Base-by-base conservation (phyloP, 2,113 vertebrate species). In the Nesoenas mayeri region DNA sequence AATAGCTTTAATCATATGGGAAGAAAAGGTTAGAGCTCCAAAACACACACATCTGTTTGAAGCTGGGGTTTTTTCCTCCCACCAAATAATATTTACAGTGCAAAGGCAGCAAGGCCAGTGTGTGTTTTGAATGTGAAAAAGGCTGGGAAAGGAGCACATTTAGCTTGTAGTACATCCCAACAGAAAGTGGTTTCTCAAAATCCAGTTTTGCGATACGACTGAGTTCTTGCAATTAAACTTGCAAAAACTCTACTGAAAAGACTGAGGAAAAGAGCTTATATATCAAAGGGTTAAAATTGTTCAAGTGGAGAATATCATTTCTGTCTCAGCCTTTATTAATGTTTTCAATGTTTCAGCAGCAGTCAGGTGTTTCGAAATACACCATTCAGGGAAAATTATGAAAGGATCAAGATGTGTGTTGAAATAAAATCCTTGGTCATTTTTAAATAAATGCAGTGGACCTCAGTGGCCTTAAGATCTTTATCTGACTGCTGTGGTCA, bases 1-100 rank as follows among this genome's bases (percentile, higher is more conserved):
- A 98, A 98, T 98, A 98, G 98, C 98, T 98, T 98, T 98, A 98
- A 98, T 98, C 98, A 98, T 98, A 97, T 97, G 98, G 98, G 98
- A 98, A 98, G 98, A 98, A 98, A 98, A 98, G 98, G 98, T 98
- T 98, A 98, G 97, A 98, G 98, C 98, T 98, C 98, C 97, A 98
- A 98, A 98, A 98, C 97, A 98, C 97, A 98, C 98, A 98, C 98
- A 98, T 98, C 97, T 98, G 98, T 98, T 98, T 98, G 98, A 98
- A 98, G 98, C 98, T 96, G 89, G 70, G 15, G 3, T 95, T 95
- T 97, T 94, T 96, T 73, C 91, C 97, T 97, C 96, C 98, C 95
- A 97, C 98, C 98, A 98, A 98, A 98, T 98, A 98, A 97, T 98
- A 98, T 98, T 98, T 98, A 98, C 98, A 97, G 97, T 98, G 98